Evolutionary conservation across 2,113 vertebrate genomes (phyloP).

Genomic region (Mugil cephalus): DNA sequence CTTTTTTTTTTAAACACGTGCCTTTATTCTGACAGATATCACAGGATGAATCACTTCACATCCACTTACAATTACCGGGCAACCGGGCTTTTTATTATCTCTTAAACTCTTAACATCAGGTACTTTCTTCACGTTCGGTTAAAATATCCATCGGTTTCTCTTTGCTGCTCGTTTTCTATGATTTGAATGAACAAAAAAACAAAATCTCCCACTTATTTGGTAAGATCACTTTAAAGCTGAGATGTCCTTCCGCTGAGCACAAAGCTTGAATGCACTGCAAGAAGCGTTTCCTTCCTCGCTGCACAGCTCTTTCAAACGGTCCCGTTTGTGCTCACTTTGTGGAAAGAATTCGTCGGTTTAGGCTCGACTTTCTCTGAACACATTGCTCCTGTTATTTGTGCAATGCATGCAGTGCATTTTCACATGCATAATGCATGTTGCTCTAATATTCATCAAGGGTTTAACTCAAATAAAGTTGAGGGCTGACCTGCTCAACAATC

Average conservation of each 20-base stretch:
- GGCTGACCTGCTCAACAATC: conserved; percentile 49
- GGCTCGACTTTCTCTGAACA: conserved; percentile 21
- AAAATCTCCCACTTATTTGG: conserved; percentile 2
- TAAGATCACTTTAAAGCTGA: conserved; percentile 12
- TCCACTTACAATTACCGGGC: conserved; percentile 18
- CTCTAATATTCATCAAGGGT: conserved; percentile 70
- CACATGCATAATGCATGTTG: conserved; percentile 59
- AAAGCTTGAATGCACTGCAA: too few species aligned
- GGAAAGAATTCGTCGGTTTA: background rate
- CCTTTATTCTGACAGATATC: conserved; percentile 16
- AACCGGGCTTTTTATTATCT: conserved; percentile 32
- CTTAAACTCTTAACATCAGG: conserved; percentile 16
- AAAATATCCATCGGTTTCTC: conserved; percentile 24
- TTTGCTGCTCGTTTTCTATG: conserved; percentile 14
- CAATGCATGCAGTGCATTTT: conserved; percentile 15
- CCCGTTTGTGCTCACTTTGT: too few species aligned
- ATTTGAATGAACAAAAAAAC: too few species aligned
- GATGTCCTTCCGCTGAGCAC: conserved; percentile 14
- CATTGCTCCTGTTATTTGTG: conserved; percentile 8
- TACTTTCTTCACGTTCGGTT: conserved; percentile 1
- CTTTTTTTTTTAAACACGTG: conserved; percentile 24
- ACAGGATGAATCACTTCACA: conserved; percentile 34
- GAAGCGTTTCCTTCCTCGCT: too few species aligned
- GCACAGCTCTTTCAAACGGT: too few species aligned
- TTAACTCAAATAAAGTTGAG: conserved; percentile 54